Percentiles rank a stretch among this genome's conserved stretches.
Evolutionary conservation across 2,113 vertebrate genomes (phyloP).

Genomic region (Recurvirostra avosetta): DNA sequence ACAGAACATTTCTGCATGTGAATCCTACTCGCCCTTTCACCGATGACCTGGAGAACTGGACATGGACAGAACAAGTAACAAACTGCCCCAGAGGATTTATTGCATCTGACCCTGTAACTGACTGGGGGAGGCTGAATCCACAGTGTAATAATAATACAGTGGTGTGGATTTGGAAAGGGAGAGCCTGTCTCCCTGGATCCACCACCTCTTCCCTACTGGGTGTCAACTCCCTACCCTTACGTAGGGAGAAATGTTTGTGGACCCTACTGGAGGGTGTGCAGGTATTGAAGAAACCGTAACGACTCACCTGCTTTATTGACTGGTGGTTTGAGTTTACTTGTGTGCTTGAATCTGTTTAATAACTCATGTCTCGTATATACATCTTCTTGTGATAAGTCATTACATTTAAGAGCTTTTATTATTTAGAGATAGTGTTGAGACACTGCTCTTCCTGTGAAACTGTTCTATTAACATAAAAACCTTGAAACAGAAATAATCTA

Average conservation of each 20-base stretch:
- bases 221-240: neutral
- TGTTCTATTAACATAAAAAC: neutral
- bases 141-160: neutral
- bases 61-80: neutral
- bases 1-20: neutral
- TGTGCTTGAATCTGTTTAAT: slow-evolving; percentile 54
- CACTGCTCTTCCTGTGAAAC: slow-evolving; percentile 21
- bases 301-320: neutral
- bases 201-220: neutral
- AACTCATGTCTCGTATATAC: slow-evolving; percentile 54
- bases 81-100: fast-evolving
- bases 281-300: neutral
- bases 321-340: neutral
- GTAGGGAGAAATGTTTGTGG: neutral
- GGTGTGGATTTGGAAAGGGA: neutral
- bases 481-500: neutral
- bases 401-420: slow-evolving; percentile 55
- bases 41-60: neutral
- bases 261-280: neutral
- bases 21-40: neutral
- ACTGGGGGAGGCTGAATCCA: neutral
- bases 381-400: slow-evolving; percentile 69
- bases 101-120: neutral
- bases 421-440: slow-evolving; percentile 58
- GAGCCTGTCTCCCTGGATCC: neutral